Evolutionary conservation across 2,888 invertebrate genomes (phyloP), one percentile per base, ranked within the genome.

Genomic region (Tetragonula carbonaria): DNA sequence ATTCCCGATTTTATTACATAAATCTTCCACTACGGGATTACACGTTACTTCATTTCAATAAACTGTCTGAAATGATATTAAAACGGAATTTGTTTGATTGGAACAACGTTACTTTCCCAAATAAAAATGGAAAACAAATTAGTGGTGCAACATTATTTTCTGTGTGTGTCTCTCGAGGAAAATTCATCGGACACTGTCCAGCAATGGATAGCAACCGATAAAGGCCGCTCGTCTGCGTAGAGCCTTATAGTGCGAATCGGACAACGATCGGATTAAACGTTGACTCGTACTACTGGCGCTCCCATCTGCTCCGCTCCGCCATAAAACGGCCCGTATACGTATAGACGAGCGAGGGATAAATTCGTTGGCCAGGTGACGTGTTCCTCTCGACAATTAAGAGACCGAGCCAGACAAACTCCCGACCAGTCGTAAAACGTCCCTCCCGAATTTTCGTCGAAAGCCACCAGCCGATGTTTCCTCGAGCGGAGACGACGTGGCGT

Each of bases 391-490:
- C 57, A 59, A 75, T 82, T 82, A 63, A 45, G 51, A 23, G 53
- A 18, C 62, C 57, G 51, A 63, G 57, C 38, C 57, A 23, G 65
- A 75, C 65, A 55, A 66, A 74, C 74, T 83, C 50, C 50, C 38
- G 51, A 23, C 23, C 33, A 2, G 33, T 73, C 73, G 72, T 74
- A 71, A 86, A 86, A 83, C 75, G 71, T 66, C 67, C 67, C 72
- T 38, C 16, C 23, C 53, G 74, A 79, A 88, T 88, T 87, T 80
- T 67, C 71, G 8, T 74, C 23, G 67, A 38, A 55, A 59, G 84
- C 66, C 72, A 38, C 8, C 38, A 38, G 70, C 66, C 1, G 72
- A 6, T 74, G 75, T 75, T 79, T 84, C 84, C 51, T n/a, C 50
- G 57, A 53, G 16, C 66, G 23, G 23, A 68, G 53, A 65, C 72